A percentile compares a stretch with the other conserved stretches of the same genome.
Conservation (phyloP, 2,797 vertebrate genomes). For the Ataeniobius toweri region DNA sequence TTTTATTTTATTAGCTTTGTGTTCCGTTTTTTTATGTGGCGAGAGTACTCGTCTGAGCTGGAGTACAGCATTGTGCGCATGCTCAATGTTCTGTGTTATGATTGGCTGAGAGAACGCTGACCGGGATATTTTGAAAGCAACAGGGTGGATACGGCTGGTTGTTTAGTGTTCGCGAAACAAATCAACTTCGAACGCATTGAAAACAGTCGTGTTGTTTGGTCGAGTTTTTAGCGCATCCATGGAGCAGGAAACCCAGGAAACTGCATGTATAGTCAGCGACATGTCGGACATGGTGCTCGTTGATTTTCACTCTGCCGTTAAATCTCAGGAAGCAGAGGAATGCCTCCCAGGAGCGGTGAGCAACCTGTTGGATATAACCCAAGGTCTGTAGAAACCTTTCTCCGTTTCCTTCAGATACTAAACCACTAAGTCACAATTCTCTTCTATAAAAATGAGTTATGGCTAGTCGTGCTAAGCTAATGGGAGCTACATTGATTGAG, state of each 20-base stretch:
- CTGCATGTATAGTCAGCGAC: background rate
- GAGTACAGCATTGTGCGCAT: slow-evolving; percentile 1
- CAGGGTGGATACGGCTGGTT: background rate
- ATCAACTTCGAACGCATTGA: background rate
- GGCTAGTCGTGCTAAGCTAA: background rate
- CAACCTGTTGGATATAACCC: background rate
- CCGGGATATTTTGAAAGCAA: slow-evolving; percentile 34
- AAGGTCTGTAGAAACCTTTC: background rate
- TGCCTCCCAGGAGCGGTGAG: background rate
- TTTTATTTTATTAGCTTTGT: background rate
- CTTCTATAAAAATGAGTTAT: background rate
- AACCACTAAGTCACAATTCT: background rate
- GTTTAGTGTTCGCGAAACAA: background rate
- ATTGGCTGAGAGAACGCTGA: slow-evolving; percentile 18
- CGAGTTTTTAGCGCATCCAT: background rate
- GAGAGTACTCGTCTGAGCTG: too few relatives aligned
- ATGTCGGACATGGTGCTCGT: slow-evolving; percentile 18
- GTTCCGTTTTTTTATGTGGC: background rate
- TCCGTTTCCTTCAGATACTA: background rate
- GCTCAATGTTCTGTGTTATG: background rate
- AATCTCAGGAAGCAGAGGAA: background rate
- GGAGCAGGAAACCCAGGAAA: background rate
- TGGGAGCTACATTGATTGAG: background rate
- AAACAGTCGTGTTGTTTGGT: background rate
- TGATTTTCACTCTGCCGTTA: slow-evolving; percentile 8